Evolutionary conservation across 2,797 vertebrate species (phyloP).

Genomic region (Sebastes itinus): DNA sequence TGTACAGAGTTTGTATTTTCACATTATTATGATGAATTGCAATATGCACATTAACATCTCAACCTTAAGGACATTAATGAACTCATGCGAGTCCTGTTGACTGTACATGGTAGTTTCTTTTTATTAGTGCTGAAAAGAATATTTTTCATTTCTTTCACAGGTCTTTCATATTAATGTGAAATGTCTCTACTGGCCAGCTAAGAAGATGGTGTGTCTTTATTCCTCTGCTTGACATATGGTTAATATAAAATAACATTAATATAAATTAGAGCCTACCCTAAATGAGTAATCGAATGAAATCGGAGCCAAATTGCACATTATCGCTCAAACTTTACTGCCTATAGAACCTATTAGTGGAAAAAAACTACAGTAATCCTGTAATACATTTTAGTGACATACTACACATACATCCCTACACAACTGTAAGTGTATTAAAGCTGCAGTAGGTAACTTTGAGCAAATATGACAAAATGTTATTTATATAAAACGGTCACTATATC

Average conservation of each 20-base stretch:
- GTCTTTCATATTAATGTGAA: not conserved
- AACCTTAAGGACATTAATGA: not conserved
- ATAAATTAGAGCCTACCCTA: constrained; percentile 1
- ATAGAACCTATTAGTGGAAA: not conserved
- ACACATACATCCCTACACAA: not conserved
- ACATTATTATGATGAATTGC: constrained; percentile 17
- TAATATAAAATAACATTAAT: constrained; percentile 31
- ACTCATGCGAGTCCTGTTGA: not conserved
- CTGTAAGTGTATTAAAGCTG: not conserved
- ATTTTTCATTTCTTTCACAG: not conserved
- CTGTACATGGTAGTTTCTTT: not conserved
- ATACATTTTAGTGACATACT: not conserved
- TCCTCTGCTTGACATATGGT: constrained; percentile 3
- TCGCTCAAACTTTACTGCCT: constrained; percentile 10
- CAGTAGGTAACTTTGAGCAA: too few species aligned
- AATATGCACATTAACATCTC: not conserved
- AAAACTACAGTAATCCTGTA: not conserved
- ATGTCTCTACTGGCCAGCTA: not conserved
- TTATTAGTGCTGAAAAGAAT: constrained; percentile 12
- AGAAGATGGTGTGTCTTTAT: not conserved
- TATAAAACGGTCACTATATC: too few species aligned
- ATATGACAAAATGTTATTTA: too few species aligned
- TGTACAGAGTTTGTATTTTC: constrained; percentile 1
- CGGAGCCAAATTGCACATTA: constrained; percentile 13
- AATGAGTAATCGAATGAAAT: constrained; percentile 37